These are phyloP conservation scores for Acanthosoma haemorrhoidale DNA, from an alignment of 2,888 invertebrate genomes.

Conservation along the genomic window DNA sequence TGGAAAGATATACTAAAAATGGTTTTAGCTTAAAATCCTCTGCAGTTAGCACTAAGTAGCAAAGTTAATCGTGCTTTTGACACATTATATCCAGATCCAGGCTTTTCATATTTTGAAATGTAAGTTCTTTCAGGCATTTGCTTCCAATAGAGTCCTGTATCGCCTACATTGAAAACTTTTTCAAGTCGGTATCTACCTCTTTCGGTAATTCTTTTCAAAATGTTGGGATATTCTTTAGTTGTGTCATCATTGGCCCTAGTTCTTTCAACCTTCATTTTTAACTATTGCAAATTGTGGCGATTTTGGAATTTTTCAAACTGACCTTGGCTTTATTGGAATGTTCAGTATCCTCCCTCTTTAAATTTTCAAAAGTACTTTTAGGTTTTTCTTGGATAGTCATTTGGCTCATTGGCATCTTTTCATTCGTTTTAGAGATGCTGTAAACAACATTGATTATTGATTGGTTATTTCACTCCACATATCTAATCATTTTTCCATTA, in stretches of 20 bases:
- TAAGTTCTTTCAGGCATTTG: too few species aligned
- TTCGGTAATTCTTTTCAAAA: background rate
- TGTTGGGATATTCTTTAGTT: background rate
- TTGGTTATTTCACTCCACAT: too few species aligned
- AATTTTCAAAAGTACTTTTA: background rate
- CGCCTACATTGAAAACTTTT: background rate
- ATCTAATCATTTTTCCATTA: too few species aligned
- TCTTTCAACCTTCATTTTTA: background rate
- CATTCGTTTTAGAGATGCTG: too few species aligned
- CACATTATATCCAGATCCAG: too few species aligned
- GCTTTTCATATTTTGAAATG: too few species aligned
- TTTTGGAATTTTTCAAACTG: background rate
- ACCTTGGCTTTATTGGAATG: too few species aligned
- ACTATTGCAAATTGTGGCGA: background rate
- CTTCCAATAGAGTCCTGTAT: background rate
- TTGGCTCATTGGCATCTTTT: background rate
- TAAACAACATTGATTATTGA: too few species aligned
- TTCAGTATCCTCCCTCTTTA: background rate
- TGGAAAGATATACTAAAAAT: too few species aligned
- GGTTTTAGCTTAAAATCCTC: too few species aligned
- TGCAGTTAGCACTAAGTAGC: too few species aligned
- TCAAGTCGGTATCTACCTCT: background rate
- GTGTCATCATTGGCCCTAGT: background rate
- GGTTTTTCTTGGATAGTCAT: background rate
- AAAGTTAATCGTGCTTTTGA: too few species aligned